Evolutionary conservation across 1,140 invertebrate genomes (phyloP).

Genomic region (Aradophagus sp.): DNA sequence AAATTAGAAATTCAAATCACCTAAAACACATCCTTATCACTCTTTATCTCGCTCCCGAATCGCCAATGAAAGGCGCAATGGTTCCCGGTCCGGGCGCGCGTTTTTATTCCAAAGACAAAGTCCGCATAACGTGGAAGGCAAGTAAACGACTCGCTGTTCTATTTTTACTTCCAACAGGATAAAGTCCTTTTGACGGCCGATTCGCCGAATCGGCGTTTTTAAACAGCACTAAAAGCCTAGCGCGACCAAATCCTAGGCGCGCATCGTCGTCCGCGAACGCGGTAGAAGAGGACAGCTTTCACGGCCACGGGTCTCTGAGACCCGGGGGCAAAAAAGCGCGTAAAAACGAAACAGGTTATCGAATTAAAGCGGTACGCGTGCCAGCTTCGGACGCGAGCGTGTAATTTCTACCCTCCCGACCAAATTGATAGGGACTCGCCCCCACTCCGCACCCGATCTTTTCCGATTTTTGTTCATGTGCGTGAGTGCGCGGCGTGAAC

Average conservation of each 20-base stretch:
- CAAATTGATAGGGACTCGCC: slow-evolving; percentile 34
- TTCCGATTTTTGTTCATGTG: slow-evolving; percentile 23
- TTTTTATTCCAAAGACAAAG: too few species aligned
- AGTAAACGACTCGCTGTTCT: too few species aligned
- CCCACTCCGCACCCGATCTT: background rate
- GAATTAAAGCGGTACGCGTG: slow-evolving; percentile 53
- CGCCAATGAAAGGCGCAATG: too few species aligned
- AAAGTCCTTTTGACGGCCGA: too few species aligned
- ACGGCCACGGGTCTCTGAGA: slow-evolving; percentile 64
- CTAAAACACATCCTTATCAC: too few species aligned
- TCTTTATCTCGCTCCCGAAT: too few species aligned
- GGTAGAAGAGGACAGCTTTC: slow-evolving; percentile 62
- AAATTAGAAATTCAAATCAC: too few species aligned
- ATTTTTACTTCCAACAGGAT: too few species aligned
- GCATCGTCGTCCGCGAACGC: slow-evolving; percentile 49
- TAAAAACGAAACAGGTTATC: slow-evolving; percentile 62
- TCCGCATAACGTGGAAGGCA: too few species aligned
- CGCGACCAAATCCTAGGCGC: too few species aligned
- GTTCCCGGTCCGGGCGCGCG: too few species aligned
- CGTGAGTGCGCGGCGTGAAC: slow-evolving; percentile 24
- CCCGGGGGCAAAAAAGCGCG: slow-evolving; percentile 55
- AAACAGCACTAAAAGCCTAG: background rate
- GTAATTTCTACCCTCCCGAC: slow-evolving; percentile 43
- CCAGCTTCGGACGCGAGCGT: slow-evolving; percentile 20
- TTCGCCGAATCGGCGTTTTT: too few species aligned